Evolutionary conservation across 2,888 invertebrate species (phyloP), one percentile per base, ranked within the genome.

Genomic region (Halictus ligatus): DNA sequence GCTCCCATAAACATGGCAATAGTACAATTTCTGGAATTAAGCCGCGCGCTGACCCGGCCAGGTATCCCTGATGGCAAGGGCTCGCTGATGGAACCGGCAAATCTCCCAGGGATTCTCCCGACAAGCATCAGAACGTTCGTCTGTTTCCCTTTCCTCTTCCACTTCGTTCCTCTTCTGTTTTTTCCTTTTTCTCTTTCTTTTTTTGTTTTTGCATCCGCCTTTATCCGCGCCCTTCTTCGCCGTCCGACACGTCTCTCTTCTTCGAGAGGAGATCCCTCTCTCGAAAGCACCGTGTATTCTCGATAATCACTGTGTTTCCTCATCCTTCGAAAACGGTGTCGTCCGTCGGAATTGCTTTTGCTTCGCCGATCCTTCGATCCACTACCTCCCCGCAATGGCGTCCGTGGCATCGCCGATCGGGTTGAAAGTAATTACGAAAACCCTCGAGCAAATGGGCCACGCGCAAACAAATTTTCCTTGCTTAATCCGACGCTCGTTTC

Each of bases 11-110:
- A 92, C 92, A 92, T 92, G 75, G 90, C 88, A 89, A 89, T 88
- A 86, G 90, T 83, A 89, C 89, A 88, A 92, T 93, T 91, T 85
- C 88, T 81, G 91, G 89, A 92, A 92, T 92, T 91, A 92, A 90
- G 86, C 80, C 71, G n/a, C 5, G n/a, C 46, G 64, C 81, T 74
- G 81, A 80, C 74, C 76, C 73, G 13, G 29, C 81, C 76, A 78
- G 75, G 82, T 73, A 80, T 67, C 86, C 40, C 69, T 46, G 71
- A 64, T 40, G 69, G 84, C 83, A 79, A 79, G 82, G 82, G 64
- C 78, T 77, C 84, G 81, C 72, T 80, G 88, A 88, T 87, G 84
- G 80, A 87, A 80, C 71, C 81, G 80, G 81, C 78, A 81, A 84
- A 86, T 89, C 87, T 89, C 91, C 78, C 72, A 73, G 88, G 87